Evolutionary conservation across 1,140 invertebrate genomes (phyloP).

Genomic region (Dufourea novaeangliae): DNA sequence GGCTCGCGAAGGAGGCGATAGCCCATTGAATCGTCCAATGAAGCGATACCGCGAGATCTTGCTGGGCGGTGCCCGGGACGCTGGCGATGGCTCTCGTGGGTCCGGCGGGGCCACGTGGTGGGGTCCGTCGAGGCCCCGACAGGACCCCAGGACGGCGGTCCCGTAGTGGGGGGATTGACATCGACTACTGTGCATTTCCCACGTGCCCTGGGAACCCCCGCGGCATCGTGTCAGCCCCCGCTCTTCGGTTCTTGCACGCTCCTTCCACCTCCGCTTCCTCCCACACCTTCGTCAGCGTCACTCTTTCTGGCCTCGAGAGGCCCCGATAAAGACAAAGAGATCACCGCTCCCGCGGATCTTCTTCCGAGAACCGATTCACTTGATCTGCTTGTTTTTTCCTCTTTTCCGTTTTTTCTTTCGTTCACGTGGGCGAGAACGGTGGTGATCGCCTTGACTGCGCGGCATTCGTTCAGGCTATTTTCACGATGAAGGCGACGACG

Average conservation of each 20-base stretch:
- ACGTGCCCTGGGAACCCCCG: slow-evolving; percentile 82
- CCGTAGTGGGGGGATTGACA: slow-evolving; percentile 74
- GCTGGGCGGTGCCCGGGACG: slow-evolving; percentile 66
- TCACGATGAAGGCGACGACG: slow-evolving; percentile 7
- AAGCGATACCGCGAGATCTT: slow-evolving; percentile 69
- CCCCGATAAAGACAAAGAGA: slow-evolving; percentile 44
- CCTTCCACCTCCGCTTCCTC: slow-evolving; percentile 62
- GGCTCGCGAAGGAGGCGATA: slow-evolving; percentile 70
- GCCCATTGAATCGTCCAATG: slow-evolving; percentile 66
- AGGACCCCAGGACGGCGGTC: slow-evolving; percentile 46
- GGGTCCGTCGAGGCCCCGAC: slow-evolving; percentile 63
- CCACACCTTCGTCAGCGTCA: slow-evolving; percentile 58
- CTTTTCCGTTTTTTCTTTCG: no score
- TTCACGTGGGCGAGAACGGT: slow-evolving; percentile 38
- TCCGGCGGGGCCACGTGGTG: slow-evolving; percentile 58
- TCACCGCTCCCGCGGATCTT: slow-evolving; percentile 50
- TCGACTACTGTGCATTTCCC: slow-evolving; percentile 82
- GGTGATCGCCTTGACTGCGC: no score
- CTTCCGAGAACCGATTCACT: slow-evolving; percentile 51
- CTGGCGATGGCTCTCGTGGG: slow-evolving; percentile 66
- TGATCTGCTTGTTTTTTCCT: slow-evolving; percentile 40
- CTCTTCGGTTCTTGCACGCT: slow-evolving; percentile 71
- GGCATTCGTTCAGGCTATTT: slow-evolving; percentile 19
- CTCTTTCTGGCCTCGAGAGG: slow-evolving; percentile 37
- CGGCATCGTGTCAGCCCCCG: slow-evolving; percentile 79